Evolutionary conservation across 2,113 vertebrate genomes (phyloP).

Genomic region (Telmatochromis sp.): DNA sequence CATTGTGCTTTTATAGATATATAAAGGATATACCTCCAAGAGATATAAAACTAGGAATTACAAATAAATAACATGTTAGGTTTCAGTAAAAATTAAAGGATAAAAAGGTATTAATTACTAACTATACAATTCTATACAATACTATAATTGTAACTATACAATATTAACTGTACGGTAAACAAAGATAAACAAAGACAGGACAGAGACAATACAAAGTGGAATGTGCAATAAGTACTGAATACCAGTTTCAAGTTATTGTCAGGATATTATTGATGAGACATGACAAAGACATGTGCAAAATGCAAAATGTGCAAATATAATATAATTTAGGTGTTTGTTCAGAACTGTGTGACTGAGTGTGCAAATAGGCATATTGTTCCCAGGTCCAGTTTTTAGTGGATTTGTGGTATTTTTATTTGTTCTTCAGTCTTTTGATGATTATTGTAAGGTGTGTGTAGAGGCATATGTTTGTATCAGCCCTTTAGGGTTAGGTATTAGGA

Average conservation of each 20-base stretch:
- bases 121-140: background rate
- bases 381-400: background rate
- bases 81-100: background rate
- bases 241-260: background rate
- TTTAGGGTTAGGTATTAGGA: background rate
- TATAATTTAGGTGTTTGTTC: background rate
- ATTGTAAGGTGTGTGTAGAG: background rate
- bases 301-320: background rate
- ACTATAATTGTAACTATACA: background rate
- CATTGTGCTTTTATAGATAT: background rate
- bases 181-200: background rate
- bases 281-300: background rate
- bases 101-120: background rate
- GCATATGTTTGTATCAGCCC: background rate
- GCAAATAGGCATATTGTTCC: background rate
- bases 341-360: background rate
- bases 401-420: background rate
- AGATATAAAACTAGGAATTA: background rate
- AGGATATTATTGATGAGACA: background rate
- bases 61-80: background rate
- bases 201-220: background rate
- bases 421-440: background rate
- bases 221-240: fast-evolving
- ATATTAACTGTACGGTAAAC: background rate
- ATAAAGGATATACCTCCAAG: background rate